Conservation (phyloP, 2,113 vertebrate genomes). For the Gila orcuttii region DNA sequence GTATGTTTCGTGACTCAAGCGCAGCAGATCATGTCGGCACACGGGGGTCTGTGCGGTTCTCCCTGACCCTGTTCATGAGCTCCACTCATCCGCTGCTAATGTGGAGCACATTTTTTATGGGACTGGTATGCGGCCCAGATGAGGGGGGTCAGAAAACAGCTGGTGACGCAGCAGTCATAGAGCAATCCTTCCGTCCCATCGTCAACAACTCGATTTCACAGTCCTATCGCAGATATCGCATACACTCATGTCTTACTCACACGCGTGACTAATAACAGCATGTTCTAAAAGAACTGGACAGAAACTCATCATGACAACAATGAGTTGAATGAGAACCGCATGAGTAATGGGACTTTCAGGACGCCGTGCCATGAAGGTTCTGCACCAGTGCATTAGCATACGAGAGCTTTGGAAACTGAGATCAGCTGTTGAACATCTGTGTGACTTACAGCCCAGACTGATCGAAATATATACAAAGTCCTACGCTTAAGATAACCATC, state of each 20-base stretch:
- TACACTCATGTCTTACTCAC: conserved; percentile 16
- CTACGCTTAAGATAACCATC: background rate
- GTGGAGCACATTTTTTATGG: conserved; percentile 71
- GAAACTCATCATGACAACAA: background rate
- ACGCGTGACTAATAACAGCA: background rate
- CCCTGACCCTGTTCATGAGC: conserved; percentile 21
- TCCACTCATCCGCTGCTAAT: conserved; percentile 70
- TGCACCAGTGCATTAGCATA: background rate
- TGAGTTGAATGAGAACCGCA: background rate
- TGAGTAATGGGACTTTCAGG: conserved; percentile 6
- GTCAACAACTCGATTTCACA: background rate
- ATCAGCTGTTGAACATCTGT: conserved; percentile 71
- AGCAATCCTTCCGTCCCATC: background rate
- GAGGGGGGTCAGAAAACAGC: conserved; percentile 71
- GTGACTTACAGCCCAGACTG: conserved; percentile 17
- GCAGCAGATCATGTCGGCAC: conserved; percentile 4
- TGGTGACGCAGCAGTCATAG: conserved; percentile 72
- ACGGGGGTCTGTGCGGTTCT: conserved; percentile 16
- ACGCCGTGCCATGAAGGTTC: background rate
- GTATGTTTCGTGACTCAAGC: background rate
- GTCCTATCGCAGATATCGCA: background rate
- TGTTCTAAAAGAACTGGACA: background rate
- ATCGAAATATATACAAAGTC: background rate
- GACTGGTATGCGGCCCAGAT: conserved; percentile 66
- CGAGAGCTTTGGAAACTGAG: background rate